These are phyloP conservation scores for Brevipalpus yothersi DNA, from an alignment of 1,140 invertebrate species.

Conservation along the genomic window DNA sequence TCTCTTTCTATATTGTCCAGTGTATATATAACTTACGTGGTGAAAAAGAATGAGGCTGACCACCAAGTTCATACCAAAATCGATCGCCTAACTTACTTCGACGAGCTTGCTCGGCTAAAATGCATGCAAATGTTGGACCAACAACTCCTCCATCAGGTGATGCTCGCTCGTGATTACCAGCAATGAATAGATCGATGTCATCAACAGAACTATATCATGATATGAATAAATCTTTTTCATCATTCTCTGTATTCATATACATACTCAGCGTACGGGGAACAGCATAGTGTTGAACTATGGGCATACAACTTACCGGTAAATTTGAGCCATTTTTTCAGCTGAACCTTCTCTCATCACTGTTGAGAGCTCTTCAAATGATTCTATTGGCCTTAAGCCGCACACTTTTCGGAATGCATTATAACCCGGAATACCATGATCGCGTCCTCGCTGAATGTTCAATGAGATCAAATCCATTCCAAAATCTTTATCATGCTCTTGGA, in stretches of 20 bases:
- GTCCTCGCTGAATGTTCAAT: conserved; percentile 34
- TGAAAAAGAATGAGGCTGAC: conserved; percentile 11
- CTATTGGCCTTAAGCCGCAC: conserved; percentile 43
- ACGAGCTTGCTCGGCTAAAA: conserved; percentile 77
- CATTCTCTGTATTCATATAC: no score
- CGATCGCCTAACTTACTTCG: conserved; percentile 39
- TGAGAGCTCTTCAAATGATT: conserved; percentile 45
- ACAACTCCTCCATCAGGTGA: conserved; percentile 45
- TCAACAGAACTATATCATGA: conserved; percentile 19
- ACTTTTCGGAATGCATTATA: conserved; percentile 55
- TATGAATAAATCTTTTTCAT: no score
- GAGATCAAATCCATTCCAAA: conserved; percentile 29
- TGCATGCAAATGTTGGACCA: conserved; percentile 84
- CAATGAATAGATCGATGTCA: conserved; percentile 38
- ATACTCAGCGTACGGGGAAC: no score
- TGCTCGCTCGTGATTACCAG: conserved; percentile 32
- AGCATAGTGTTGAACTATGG: no score
- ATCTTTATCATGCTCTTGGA: conserved; percentile 32
- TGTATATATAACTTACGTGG: conserved; percentile 6
- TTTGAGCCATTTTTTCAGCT: conserved; percentile 5
- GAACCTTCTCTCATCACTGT: conserved; percentile 27
- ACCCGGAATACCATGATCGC: conserved; percentile 65
- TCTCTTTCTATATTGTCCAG: neutral
- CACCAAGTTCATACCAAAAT: conserved; percentile 21
- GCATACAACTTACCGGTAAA: conserved; percentile 4